phyloP scores from a whole-genome alignment of 2,113 vertebrate genomes.

The Polypterus senegalus region DNA sequence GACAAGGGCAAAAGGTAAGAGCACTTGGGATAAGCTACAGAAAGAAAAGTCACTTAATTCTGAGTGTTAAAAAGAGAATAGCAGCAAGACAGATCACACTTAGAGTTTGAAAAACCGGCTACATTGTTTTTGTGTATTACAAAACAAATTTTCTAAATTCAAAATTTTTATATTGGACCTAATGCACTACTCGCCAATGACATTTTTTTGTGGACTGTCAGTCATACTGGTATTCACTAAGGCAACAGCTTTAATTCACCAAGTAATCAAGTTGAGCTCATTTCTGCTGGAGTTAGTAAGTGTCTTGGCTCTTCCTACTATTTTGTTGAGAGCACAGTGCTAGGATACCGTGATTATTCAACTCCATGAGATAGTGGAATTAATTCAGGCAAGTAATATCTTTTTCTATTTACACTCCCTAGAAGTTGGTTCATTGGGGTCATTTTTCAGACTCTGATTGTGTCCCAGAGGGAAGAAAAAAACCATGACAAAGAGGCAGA shows the following conservation, averaged over 20 bases:
- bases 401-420: slow-evolving; percentile 52
- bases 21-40: background rate
- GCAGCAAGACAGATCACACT: no score
- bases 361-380: slow-evolving; percentile 50
- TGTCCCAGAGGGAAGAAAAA: slow-evolving; percentile 37
- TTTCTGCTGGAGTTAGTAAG: slow-evolving; percentile 37
- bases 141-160: no score
- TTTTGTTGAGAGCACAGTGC: slow-evolving; percentile 44
- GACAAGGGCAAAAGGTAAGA: background rate
- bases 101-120: no score
- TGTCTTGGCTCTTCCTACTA: slow-evolving; percentile 45
- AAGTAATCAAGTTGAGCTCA: slow-evolving; percentile 56
- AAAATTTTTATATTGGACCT: no score
- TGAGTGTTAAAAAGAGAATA: no score
- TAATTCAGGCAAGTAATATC: slow-evolving; percentile 47
- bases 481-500: slow-evolving; percentile 17
- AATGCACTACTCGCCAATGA: no score
- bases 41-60: no score
- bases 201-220: background rate
- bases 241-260: slow-evolving; percentile 60
- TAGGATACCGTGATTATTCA: slow-evolving; percentile 56
- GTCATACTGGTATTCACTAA: slow-evolving; percentile 32
- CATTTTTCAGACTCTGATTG: slow-evolving; percentile 36
- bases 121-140: no score
- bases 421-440: slow-evolving; percentile 39